Percentiles rank a stretch among this genome's conserved stretches.
phyloP scores from a whole-genome alignment of 2,113 vertebrate species.

The Mormyrus iriodes region DNA sequence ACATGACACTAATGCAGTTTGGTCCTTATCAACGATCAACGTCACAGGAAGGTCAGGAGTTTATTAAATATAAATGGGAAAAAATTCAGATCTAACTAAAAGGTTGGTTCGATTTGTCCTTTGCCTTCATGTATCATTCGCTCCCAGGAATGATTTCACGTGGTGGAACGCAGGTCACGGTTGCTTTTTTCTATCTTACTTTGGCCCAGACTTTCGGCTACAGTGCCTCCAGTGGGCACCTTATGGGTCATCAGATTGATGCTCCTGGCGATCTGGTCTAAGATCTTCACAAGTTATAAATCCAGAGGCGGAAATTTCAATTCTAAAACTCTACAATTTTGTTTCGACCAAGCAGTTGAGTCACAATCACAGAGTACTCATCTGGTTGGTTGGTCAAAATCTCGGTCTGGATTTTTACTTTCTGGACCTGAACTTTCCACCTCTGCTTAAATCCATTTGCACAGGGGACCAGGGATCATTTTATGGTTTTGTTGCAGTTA shows the following conservation, averaged over 20 bases:
- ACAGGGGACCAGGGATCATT: background rate
- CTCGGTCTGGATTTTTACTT: background rate
- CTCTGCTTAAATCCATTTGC: background rate
- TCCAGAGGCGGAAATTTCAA: background rate
- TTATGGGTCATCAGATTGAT: background rate
- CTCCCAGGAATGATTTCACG: conserved; percentile 11
- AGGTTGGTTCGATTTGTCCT: background rate
- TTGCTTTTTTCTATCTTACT: background rate
- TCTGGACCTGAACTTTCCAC: background rate
- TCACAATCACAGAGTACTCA: background rate
- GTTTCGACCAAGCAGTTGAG: background rate
- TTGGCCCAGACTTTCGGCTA: background rate
- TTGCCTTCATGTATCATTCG: background rate
- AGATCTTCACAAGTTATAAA: background rate
- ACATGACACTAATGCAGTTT: background rate
- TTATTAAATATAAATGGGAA: background rate
- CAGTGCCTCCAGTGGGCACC: background rate
- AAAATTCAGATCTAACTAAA: background rate
- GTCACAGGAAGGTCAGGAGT: background rate
- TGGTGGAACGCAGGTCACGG: background rate
- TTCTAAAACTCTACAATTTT: background rate
- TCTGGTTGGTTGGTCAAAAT: background rate
- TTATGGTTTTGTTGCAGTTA: background rate
- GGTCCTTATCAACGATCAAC: conserved; percentile 9
- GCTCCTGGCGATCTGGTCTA: background rate